Evolutionary conservation across 2,113 vertebrate species (phyloP), one percentile per base, ranked within the genome.

Genomic region (Takifugu bimaculatus): DNA sequence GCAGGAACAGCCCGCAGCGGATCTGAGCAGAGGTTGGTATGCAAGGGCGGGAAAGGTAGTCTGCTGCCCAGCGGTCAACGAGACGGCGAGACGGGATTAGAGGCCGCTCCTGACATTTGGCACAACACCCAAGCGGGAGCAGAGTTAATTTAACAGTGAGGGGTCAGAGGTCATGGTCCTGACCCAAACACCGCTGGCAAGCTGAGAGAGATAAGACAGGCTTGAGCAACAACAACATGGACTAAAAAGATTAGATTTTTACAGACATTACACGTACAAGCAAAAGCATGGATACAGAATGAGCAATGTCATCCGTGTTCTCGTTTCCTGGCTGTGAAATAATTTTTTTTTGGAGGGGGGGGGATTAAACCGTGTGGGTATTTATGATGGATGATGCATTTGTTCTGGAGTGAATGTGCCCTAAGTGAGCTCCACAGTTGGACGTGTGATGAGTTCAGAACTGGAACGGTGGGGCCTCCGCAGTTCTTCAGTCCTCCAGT

Each of bases 401-500:
- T 56, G 60, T 15, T 0, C 27, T 57, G 50, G 56, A 39, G 61
- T 53, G n/a, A 45, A 50, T 66, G 15, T 65, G 47, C 53, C 26
- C 20, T 50, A 54, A 68, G 79, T 74, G 66, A 78, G 74, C 72
- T 63, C 85, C 75, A 35, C 67, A 79, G 82, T 87, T 70, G 86
- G 90, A 87, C 89, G 85, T 84, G 68, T 76, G 77, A 77, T 75
- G 80, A 87, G 71, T 81, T 87, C 70, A 74, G 72, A 69, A 74
- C 62, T 29, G 68, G 58, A 75, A 69, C 78, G 69, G 78, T 79
- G 87, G 89, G 84, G 90, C 83, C 77, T 88, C 92, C 88, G 79
- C 78, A 88, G 92, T 91, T 88, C 87, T 90, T 87, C 84, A 89
- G 90, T 89, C 88, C 83, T 90, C 91, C 90, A 92, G 90, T 92